Evolutionary conservation across 1,140 invertebrate genomes (phyloP).

Genomic region (Leptopilina clavipes): DNA sequence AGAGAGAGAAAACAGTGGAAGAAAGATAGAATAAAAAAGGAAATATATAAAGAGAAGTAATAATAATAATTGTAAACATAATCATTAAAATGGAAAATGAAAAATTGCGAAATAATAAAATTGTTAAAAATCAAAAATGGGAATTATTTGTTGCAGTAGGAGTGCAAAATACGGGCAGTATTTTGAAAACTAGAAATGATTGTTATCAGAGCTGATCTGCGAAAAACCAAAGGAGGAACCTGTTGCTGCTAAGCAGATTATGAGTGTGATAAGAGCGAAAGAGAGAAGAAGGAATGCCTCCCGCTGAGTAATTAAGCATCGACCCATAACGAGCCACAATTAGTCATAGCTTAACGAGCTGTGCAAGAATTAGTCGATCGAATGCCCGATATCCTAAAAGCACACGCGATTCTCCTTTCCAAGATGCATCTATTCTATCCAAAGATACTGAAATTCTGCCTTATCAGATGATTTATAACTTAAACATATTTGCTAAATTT

Average conservation of each 20-base stretch:
- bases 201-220: constrained; percentile 11
- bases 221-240: constrained; percentile 44
- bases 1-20: too few species aligned
- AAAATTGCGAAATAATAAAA: too few species aligned
- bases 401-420: constrained; percentile 26
- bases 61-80: too few species aligned
- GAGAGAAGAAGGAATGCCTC: constrained; percentile 61
- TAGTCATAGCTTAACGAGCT: constrained; percentile 70
- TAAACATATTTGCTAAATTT: background rate
- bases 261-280: constrained; percentile 59
- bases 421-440: background rate
- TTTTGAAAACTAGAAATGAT: background rate
- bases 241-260: constrained; percentile 60
- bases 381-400: constrained; percentile 54
- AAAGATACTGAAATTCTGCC: background rate
- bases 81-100: too few species aligned
- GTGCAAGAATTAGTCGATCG: constrained; percentile 64
- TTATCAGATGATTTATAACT: too few species aligned
- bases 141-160: background rate
- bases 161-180: background rate
- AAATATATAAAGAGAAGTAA: too few species aligned
- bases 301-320: constrained; percentile 70
- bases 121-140: too few species aligned
- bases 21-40: too few species aligned
- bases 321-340: constrained; percentile 71